Percentiles rank a stretch among this genome's conserved stretches.
Evolutionary conservation across 2,888 invertebrate genomes (phyloP).

Genomic region (Schrankia costaestrigalis): DNA sequence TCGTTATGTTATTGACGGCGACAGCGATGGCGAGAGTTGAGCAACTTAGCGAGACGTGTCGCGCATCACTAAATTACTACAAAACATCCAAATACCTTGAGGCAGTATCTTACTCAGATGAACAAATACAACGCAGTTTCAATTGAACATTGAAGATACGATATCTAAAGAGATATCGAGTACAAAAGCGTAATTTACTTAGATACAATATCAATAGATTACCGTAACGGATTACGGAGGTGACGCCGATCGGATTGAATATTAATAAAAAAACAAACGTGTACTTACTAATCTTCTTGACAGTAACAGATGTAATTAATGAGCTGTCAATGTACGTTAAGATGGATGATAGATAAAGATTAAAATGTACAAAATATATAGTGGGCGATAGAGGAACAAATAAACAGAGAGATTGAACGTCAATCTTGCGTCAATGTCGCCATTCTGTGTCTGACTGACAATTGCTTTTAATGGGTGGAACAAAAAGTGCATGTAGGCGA

Average conservation of each 20-base stretch:
- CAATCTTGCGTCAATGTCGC: constrained; percentile 49
- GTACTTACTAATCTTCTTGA: constrained; percentile 23
- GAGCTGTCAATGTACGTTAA: constrained; percentile 27
- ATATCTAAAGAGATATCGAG: constrained; percentile 37
- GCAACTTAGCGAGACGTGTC: constrained; percentile 20
- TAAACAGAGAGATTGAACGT: constrained; percentile 45
- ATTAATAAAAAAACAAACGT: constrained; percentile 19
- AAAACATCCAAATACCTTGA: constrained; percentile 12
- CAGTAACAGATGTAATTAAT: constrained; percentile 31
- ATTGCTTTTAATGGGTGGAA: constrained; percentile 47
- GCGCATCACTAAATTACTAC: constrained; percentile 21
- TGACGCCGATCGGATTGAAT: constrained; percentile 15
- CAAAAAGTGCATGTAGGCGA: constrained; percentile 43
- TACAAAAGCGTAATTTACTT: constrained; percentile 45
- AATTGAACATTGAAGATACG: constrained; percentile 30
- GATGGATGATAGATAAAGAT: constrained; percentile 29
- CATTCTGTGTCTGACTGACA: constrained; percentile 46
- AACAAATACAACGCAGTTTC: constrained; percentile 48
- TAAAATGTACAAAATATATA: constrained; percentile 35
- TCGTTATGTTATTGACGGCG: constrained; percentile 40
- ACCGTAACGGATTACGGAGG: constrained; percentile 31
- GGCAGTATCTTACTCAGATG: too few relatives aligned
- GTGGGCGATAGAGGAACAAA: constrained; percentile 42
- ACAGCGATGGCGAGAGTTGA: constrained; percentile 24
- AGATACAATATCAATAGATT: constrained; percentile 39